These are phyloP conservation scores for Notolepis coatsorum DNA, from an alignment of 2,797 vertebrate species.

Conservation along the genomic window DNA sequence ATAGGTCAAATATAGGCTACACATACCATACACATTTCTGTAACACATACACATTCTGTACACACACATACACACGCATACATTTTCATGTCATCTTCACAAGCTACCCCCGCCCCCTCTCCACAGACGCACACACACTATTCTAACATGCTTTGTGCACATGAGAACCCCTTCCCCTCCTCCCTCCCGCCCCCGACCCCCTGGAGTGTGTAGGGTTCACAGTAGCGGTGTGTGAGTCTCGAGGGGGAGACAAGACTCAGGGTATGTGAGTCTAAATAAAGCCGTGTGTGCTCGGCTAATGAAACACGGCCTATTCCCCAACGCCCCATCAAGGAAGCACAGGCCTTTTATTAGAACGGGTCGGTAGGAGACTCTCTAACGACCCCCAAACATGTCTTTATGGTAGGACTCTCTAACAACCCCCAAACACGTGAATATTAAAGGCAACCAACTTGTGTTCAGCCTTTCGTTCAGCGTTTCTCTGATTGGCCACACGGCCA, in stretches of 20 bases:
- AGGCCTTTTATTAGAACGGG: slow-evolving; percentile 66
- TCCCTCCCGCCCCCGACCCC: slow-evolving; percentile 33
- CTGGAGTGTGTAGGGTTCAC: slow-evolving; percentile 70
- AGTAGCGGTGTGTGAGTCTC: slow-evolving; percentile 66
- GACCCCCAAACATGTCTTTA: too few species aligned
- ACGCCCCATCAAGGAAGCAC: slow-evolving; percentile 70
- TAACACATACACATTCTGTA: too few species aligned
- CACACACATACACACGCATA: too few species aligned
- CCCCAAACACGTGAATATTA: too few species aligned
- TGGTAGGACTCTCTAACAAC: too few species aligned
- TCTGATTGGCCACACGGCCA: too few species aligned
- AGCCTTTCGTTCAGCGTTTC: too few species aligned
- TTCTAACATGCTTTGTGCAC: neutral
- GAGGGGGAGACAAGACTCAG: slow-evolving; percentile 58
- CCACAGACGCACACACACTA: slow-evolving; percentile 12
- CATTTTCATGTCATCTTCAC: too few species aligned
- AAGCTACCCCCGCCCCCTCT: neutral
- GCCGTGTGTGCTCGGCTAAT: slow-evolving; percentile 76
- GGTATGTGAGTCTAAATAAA: slow-evolving; percentile 81
- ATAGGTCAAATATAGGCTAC: too few species aligned
- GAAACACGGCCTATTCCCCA: slow-evolving; percentile 75
- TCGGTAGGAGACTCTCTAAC: too few species aligned
- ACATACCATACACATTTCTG: too few species aligned
- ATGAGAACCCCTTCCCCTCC: slow-evolving; percentile 2
- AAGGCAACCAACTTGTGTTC: too few species aligned